Base-by-base conservation (phyloP, 2,797 vertebrate genomes). In the Typhlichthys subterraneus region DNA sequence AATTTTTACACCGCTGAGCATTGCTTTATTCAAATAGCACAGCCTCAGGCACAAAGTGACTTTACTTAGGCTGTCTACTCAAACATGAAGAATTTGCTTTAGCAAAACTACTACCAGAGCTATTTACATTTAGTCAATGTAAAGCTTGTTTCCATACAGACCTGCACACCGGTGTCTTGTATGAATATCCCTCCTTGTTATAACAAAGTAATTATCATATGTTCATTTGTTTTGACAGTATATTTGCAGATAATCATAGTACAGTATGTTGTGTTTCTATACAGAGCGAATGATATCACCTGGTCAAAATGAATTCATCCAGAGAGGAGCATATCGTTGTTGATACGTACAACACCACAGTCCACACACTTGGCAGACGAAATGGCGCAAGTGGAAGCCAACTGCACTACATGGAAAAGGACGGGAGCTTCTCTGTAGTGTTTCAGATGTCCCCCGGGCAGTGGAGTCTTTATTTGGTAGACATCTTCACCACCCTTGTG, bases 401-500 rank as follows among this genome's bases (percentile, higher is more conserved):
- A 12, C 83, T 88, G 6, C 85, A 89, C 52, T 93, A 87, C 61
- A 92, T 99, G 57, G 92, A 94, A 65, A 97, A 94, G 72, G 96
- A 98, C 4, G 98, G 98, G 55, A 91, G 90, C 69, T 98, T 96
- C 59, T 94, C 95, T 0, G 95, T 98, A 59, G 89, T 91, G 67
- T 95, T 99, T 83, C 93, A 91, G 23, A 93, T 95, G 58, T 87
- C 93, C 19, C 93, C 94, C 0, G 92, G 93, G 1, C 88, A 95
- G 42, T 98, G 96, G 95, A 91, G 94, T 48, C 93, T 93, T 23
- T 98, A 94, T 2, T 81, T 97, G 47, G 85, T 86, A 0, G 97
- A 99, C 88, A 96, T 98, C 46, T 99, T 98, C 78, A 99, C 96
- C 86, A 99, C 97, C 0, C 89, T 99, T 2, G 95, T 99, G 47